Percentiles rank a stretch among this genome's conserved stretches.
These are phyloP conservation scores for Brachypodius melanocephalos DNA, from an alignment of 2,113 vertebrate species.

Conservation along the genomic window DNA sequence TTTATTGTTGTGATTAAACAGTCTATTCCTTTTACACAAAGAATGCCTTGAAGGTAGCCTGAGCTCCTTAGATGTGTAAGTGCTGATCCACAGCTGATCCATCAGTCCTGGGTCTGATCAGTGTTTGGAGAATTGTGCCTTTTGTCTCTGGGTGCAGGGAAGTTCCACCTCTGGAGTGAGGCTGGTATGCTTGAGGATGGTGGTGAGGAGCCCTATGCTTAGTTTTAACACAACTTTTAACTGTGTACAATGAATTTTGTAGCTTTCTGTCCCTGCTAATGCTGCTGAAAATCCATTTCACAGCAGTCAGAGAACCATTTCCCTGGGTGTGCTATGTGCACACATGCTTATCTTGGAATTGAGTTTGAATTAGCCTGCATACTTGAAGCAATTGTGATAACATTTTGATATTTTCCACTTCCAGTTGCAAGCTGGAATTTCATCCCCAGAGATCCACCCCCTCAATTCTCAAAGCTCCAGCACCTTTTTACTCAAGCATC, in stretches of 20 bases:
- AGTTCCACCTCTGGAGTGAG: not conserved
- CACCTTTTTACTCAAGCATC: not conserved
- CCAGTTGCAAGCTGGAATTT: slow-evolving; percentile 35
- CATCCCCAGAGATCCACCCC: slow-evolving; percentile 1
- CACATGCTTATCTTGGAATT: slow-evolving; percentile 3
- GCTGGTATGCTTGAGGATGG: not conserved
- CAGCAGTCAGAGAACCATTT: not conserved
- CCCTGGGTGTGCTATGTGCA: not conserved
- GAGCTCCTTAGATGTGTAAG: not conserved
- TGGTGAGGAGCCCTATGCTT: not conserved
- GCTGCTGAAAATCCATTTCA: not conserved
- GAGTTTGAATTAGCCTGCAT: slow-evolving; percentile 16
- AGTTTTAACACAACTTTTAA: not conserved
- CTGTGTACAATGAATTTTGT: not conserved
- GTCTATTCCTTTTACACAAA: not conserved
- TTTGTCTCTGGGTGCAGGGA: not conserved
- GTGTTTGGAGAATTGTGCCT: not conserved
- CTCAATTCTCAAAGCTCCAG: slow-evolving; percentile 1
- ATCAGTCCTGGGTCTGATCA: not conserved
- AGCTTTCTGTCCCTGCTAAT: not conserved
- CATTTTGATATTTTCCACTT: slow-evolving; percentile 41
- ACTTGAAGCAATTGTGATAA: slow-evolving; percentile 41
- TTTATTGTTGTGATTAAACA: not conserved
- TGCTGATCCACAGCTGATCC: not conserved
- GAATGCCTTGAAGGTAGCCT: not conserved